Conservation (phyloP, 35 echinoderm and acorn worm species). For the Acanthaster planci region DNA sequence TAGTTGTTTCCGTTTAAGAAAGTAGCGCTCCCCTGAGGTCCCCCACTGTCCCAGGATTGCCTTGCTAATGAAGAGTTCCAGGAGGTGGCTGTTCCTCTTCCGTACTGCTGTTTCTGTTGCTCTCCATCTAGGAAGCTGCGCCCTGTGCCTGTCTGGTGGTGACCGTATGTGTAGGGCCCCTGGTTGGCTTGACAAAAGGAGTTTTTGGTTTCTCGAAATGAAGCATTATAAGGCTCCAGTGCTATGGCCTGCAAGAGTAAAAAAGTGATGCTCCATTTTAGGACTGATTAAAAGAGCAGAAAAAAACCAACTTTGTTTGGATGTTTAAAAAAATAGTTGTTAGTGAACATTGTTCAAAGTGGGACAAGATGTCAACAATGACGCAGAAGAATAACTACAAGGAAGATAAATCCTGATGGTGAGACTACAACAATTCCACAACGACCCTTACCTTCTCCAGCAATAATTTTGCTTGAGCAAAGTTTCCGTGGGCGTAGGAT, state of each 20-base stretch:
- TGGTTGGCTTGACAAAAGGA: background rate
- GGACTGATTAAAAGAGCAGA: background rate
- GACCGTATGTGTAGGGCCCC: background rate
- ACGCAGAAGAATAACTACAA: background rate
- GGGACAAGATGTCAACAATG: background rate
- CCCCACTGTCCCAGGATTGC: background rate
- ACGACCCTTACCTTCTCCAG: conserved; percentile 1
- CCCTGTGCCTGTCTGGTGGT: background rate
- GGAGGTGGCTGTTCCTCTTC: background rate
- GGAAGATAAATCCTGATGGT: background rate
- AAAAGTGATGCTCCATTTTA: background rate
- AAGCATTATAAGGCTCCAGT: background rate
- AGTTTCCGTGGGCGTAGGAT: background rate
- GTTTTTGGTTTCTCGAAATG: background rate
- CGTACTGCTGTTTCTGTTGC: background rate
- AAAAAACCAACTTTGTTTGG: background rate
- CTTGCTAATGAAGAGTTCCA: background rate
- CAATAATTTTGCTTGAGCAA: background rate
- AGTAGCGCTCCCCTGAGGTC: background rate
- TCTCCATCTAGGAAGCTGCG: background rate
- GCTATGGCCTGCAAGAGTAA: background rate
- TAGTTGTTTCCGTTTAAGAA: background rate
- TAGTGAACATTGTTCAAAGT: background rate
- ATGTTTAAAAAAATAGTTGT: background rate
- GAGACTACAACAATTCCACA: too few relatives aligned